Base-by-base conservation (phyloP, 2,888 invertebrate species). In the Caenorhabditis uteleia region DNA sequence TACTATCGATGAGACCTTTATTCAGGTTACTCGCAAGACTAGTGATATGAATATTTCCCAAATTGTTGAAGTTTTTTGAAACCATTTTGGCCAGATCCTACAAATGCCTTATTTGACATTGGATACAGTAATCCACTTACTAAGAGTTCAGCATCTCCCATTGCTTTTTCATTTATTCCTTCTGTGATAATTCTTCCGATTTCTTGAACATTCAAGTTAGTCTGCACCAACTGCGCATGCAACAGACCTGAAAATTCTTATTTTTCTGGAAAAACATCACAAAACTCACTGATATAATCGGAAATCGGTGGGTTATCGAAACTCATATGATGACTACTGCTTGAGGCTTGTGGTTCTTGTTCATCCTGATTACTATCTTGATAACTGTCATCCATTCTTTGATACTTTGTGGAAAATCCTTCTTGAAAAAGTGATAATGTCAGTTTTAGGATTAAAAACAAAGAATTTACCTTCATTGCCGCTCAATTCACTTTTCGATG, bases 181-280 rank as follows among this genome's bases (percentile, higher is more conserved):
- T 57, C 48, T 0, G 51, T 27, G 7, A 62, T 57, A 4, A 62
- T 38, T 40, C 42, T 14, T 44, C 62, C 62, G 26, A 62, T 43
- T 38, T 56, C 47, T 21, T 57, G 51, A 18, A 57, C 48, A 38
- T 57, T 44, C 18, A 62, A 12, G 5, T 51, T 25, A 3, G 29
- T 6, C 25, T 46, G 40, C 4, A 39, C 39, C 2, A 62, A 42
- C 20, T 53, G 43, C 4, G 18, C 25, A 25, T 62, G 51, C 7
- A 62, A 23, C 10, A 39, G 14, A n/a, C 48, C 18, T 34, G 16
- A 26, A 33, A 23, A 31, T 7, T 33, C 26, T 20, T 43, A 29
- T 25, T 23, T 39, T 29, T 21, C 2, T 5, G 5, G 21, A 33
- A 33, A n/a, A 34, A 18, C n/a, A n/a, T n/a, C n/a, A n/a, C n/a